phyloP scores from a whole-genome alignment of 2,888 invertebrate genomes.

The Idaea dimidiata region DNA sequence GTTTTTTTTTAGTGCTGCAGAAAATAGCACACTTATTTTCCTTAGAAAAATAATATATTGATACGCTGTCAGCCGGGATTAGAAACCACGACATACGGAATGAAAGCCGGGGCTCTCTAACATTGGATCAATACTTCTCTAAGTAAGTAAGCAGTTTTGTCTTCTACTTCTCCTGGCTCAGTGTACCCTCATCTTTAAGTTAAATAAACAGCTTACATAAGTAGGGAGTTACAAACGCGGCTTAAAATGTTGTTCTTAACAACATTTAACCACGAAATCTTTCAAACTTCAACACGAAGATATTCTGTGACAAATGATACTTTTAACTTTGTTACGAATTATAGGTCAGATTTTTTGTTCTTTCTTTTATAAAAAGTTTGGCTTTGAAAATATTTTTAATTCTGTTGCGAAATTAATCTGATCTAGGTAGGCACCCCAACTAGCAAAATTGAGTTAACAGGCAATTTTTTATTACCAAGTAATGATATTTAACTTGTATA shows the following conservation, averaged over 20 bases:
- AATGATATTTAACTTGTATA: too few relatives aligned
- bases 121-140: too few relatives aligned
- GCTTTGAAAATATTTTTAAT: neutral
- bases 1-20: too few relatives aligned
- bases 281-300: constrained; percentile 27
- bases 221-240: constrained; percentile 17
- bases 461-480: too few relatives aligned
- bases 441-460: too few relatives aligned
- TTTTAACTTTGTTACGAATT: constrained; percentile 22
- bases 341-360: neutral
- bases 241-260: constrained; percentile 27
- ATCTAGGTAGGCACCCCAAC: neutral
- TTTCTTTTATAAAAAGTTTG: neutral
- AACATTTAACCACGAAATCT: constrained; percentile 28
- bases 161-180: neutral
- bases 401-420: neutral
- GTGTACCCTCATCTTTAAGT: constrained; percentile 7
- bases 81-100: too few relatives aligned
- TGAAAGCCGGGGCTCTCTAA: too few relatives aligned
- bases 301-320: constrained; percentile 27
- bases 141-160: too few relatives aligned
- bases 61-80: too few relatives aligned
- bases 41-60: too few relatives aligned
- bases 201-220: constrained; percentile 23
- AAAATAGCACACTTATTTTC: too few relatives aligned